Conservation (phyloP, 2,888 invertebrate species). For the Lutraria lutraria region DNA sequence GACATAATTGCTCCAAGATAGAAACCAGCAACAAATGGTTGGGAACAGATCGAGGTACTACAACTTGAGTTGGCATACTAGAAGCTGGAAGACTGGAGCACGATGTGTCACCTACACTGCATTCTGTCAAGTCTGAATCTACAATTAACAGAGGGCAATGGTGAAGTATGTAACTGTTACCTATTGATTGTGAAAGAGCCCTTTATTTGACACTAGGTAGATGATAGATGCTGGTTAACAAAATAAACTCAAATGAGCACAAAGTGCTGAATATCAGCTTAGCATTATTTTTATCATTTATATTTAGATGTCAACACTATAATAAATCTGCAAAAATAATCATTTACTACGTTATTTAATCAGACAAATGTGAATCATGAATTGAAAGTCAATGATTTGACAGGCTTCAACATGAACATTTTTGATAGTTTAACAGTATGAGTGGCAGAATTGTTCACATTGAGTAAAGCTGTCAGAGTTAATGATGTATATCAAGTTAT, state of each 20-base stretch:
- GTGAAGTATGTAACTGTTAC: not conserved
- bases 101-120: constrained; percentile 32
- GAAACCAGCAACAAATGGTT: constrained; percentile 83
- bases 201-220: too few species aligned
- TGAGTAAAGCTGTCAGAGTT: too few species aligned
- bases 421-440: too few species aligned
- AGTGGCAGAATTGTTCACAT: too few species aligned
- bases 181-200: not conserved
- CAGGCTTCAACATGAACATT: too few species aligned
- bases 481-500: too few species aligned
- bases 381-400: too few species aligned
- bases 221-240: not conserved
- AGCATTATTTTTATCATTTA: not conserved
- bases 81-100: constrained; percentile 19
- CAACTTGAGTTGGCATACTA: constrained; percentile 18
- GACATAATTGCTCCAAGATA: constrained; percentile 82
- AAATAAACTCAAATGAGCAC: not conserved
- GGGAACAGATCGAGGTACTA: constrained; percentile 75
- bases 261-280: not conserved
- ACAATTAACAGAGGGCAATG: not conserved
- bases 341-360: too few species aligned
- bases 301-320: not conserved
- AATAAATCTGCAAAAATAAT: not conserved
- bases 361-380: too few species aligned
- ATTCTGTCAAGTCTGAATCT: constrained; percentile 69